Base-by-base conservation (phyloP, 2,113 vertebrate genomes). In the Syngnathus floridae region DNA sequence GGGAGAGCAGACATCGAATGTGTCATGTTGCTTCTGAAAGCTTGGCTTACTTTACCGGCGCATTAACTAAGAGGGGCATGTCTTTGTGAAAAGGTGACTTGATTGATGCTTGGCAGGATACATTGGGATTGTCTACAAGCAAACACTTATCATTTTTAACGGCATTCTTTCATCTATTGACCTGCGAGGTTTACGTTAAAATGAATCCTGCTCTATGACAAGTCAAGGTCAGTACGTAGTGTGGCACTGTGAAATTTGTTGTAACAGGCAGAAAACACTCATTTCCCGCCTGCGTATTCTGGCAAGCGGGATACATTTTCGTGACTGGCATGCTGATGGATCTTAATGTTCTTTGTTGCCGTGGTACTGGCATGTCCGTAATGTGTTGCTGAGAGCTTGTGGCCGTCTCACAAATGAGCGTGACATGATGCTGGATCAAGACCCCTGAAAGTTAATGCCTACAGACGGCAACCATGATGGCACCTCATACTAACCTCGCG, bases 401-500 rank as follows among this genome's bases (percentile, higher is more conserved):
- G n/a, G 37, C 19, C 58, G 11, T 22, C 13, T 4, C 37, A 43
- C n/a, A 61, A 61, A 61, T 61, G n/a, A 4, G 59, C 16, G 21
- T 61, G 59, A 61, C 21, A 43, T 43, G 58, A 52, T 64, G 55
- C 65, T 46, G 46, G 41, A 71, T 75, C 79, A 67, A 70, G 58
- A 16, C 38, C 68, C 71, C 46, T 66, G 72, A 63, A 80, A 63
- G 49, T 75, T 74, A 75, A 79, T 66, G 41, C 54, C 36, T 49
- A 67, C 56, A 66, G 76, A 76, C 75, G 67, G 72, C 72, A 67
- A 48, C 57, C 12, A 10, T 67, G 70, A 75, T 79, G 10, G 62
- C 73, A 68, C 71, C 74, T 75, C 70, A 26, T 66, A 73, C 69
- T 66, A 70, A 81, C 77, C 73, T 36, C 14, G 60, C 40, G 1